These are phyloP conservation scores for Heloderma charlesbogerti DNA, from an alignment of 2,113 vertebrate genomes.

Conservation along the genomic window DNA sequence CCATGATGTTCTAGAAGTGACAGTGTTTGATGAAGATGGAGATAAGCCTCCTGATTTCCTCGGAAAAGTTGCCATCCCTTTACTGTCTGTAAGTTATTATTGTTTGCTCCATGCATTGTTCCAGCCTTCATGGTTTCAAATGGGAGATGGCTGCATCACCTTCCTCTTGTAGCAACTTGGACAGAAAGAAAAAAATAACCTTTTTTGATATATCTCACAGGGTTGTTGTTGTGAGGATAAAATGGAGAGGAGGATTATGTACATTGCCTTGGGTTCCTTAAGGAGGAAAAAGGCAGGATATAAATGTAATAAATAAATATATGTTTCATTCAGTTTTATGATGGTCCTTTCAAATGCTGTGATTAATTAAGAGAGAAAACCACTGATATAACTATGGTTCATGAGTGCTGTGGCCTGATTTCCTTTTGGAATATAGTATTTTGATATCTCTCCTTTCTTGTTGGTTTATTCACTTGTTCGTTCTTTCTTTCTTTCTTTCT, in stretches of 20 bases:
- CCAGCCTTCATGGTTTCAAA: conserved; percentile 15
- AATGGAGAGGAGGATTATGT: no score
- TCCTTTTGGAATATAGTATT: conserved; percentile 55
- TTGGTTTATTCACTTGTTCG: background rate
- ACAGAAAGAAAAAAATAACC: conserved; percentile 46
- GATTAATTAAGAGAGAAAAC: conserved; percentile 51
- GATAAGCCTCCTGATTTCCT: conserved; percentile 92
- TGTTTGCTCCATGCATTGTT: background rate
- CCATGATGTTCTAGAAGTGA: conserved; percentile 91
- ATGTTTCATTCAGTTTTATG: conserved; percentile 50
- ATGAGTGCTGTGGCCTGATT: conserved; percentile 48
- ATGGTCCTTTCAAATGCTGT: conserved; percentile 15
- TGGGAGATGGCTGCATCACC: background rate
- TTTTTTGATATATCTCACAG: no score
- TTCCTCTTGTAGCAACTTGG: background rate
- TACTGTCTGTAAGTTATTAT: conserved; percentile 88
- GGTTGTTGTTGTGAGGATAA: no score
- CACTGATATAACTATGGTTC: conserved; percentile 38
- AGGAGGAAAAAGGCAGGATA: no score
- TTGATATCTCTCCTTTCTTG: conserved; percentile 32
- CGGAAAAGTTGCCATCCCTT: conserved; percentile 93
- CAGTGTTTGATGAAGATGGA: conserved; percentile 93
- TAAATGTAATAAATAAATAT: no score
- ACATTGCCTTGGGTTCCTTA: no score
- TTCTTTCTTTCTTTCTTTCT: no score